Conservation (phyloP, 2,888 invertebrate species). For the Adelphocoris suturalis region DNA sequence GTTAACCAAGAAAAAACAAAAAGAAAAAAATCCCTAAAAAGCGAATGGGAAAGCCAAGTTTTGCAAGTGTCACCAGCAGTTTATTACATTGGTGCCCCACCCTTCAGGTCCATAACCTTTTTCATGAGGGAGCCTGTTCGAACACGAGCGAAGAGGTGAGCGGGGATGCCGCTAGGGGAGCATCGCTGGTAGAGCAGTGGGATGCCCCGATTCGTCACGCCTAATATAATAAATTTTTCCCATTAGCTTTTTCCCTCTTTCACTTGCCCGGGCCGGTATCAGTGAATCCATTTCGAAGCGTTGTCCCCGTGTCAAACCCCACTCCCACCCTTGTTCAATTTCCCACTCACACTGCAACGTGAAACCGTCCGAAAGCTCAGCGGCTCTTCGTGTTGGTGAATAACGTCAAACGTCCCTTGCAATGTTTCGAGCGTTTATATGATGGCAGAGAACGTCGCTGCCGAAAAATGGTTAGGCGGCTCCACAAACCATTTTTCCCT, state of each 20-base stretch:
- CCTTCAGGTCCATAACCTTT: background rate
- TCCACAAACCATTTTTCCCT: background rate
- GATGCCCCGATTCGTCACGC: slow-evolving; percentile 32
- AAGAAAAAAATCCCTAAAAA: slow-evolving; percentile 13
- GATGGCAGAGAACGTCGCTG: slow-evolving; percentile 14
- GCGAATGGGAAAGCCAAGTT: slow-evolving; percentile 25
- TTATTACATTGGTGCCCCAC: background rate
- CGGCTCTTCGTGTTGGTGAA: background rate
- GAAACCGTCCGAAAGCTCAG: background rate
- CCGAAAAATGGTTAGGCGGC: slow-evolving; percentile 24
- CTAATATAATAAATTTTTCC: slow-evolving; percentile 36
- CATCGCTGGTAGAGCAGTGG: background rate
- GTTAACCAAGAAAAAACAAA: background rate
- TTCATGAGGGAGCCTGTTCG: background rate
- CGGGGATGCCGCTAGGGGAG: background rate
- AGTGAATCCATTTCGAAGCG: slow-evolving; percentile 24
- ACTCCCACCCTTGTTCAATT: background rate
- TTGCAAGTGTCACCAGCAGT: slow-evolving; percentile 35
- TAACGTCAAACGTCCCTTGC: slow-evolving; percentile 11
- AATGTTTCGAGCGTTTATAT: slow-evolving; percentile 38
- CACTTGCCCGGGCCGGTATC: slow-evolving; percentile 27
- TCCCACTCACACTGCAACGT: background rate
- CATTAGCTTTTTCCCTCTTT: slow-evolving; percentile 30
- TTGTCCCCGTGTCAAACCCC: slow-evolving; percentile 15
- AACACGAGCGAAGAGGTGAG: background rate